Evolutionary conservation across 2,888 invertebrate genomes (phyloP).

Genomic region (Cerceris ruficornis): DNA sequence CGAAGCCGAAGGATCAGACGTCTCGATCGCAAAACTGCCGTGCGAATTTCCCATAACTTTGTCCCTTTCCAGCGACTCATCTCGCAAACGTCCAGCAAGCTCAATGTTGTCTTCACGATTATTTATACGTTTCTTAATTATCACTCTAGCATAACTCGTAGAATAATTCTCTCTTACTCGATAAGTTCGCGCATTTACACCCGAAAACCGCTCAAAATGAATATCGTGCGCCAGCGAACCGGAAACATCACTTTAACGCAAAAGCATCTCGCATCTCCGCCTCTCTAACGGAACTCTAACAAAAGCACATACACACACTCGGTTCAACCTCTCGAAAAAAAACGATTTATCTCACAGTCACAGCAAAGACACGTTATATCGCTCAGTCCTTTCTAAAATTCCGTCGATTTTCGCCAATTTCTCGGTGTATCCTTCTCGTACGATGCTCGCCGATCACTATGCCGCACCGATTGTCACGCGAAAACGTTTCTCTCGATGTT

Average conservation of each 20-base stretch:
- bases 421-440: background rate
- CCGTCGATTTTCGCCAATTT: too few species aligned
- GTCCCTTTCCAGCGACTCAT: conserved; percentile 4
- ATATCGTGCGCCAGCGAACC: background rate
- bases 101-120: conserved; percentile 37
- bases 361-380: background rate
- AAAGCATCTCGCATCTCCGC: too few species aligned
- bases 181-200: background rate
- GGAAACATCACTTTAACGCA: background rate
- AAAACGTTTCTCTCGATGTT: background rate
- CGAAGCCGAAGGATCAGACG: too few species aligned
- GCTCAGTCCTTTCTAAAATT: background rate
- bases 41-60: too few species aligned
- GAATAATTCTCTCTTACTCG: background rate
- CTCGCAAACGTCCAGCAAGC: conserved; percentile 22
- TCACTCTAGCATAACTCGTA: conserved; percentile 9
- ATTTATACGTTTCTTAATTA: conserved; percentile 37
- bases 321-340: background rate
- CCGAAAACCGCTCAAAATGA: background rate
- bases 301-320: background rate
- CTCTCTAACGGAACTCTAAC: too few species aligned
- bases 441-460: background rate
- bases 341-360: too few species aligned
- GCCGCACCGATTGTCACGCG: background rate
- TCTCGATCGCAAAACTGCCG: too few species aligned